Conservation (phyloP, 2,888 invertebrate genomes). For the Drosophila subquinaria region DNA sequence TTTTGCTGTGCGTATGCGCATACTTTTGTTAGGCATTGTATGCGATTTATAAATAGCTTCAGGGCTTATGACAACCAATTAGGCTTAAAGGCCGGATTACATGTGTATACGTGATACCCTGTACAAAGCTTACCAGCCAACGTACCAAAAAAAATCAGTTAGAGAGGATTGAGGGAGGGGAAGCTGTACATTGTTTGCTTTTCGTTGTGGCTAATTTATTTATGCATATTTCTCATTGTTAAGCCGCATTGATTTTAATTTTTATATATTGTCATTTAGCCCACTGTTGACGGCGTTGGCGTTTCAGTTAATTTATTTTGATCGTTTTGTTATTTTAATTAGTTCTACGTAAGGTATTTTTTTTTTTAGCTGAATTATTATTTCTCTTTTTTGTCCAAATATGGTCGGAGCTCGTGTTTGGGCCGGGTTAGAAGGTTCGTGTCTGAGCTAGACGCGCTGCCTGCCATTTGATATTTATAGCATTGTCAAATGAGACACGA, state of each 20-base stretch:
- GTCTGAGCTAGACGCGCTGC: constrained; percentile 47
- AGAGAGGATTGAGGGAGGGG: background rate
- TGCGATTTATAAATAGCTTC: constrained; percentile 42
- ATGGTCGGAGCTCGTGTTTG: constrained; percentile 26
- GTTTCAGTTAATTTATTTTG: constrained; percentile 61
- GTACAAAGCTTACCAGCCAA: background rate
- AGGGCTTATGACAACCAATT: constrained; percentile 47
- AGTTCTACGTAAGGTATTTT: constrained; percentile 49
- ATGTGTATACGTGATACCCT: constrained; percentile 37
- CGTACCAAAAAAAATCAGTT: constrained; percentile 10
- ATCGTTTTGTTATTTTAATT: constrained; percentile 80
- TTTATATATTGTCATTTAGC: constrained; percentile 68
- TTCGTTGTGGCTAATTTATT: constrained; percentile 64
- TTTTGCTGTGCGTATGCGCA: constrained; percentile 1
- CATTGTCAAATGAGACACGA: constrained; percentile 58
- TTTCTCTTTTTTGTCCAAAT: constrained; percentile 35
- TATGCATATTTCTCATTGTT: constrained; percentile 56
- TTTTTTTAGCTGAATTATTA: background rate
- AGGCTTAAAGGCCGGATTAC: constrained; percentile 57
- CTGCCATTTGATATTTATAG: constrained; percentile 65
- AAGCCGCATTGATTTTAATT: constrained; percentile 54
- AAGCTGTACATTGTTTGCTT: constrained; percentile 40
- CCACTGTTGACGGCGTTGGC: constrained; percentile 51
- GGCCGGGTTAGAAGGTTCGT: constrained; percentile 49
- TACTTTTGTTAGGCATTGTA: constrained; percentile 40